Evolutionary conservation across 1,140 invertebrate species (phyloP).

Genomic region (Tetramorium simillimum): DNA sequence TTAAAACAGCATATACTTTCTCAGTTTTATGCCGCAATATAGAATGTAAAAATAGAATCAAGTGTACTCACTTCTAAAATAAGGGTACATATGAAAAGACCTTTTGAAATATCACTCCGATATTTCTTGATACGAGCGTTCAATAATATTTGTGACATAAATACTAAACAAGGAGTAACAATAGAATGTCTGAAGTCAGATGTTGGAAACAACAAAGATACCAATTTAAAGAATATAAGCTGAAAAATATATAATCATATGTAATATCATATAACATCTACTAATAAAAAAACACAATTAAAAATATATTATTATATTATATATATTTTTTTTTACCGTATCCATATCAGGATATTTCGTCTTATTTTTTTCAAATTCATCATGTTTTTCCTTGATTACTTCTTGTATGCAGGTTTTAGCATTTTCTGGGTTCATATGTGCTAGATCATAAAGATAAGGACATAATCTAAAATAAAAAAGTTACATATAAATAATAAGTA

Average conservation of each 20-base stretch:
- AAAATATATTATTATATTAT: too few species aligned
- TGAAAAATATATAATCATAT: constrained; percentile 79
- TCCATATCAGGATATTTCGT: constrained; percentile 90
- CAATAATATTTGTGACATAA: constrained; percentile 93
- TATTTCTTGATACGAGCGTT: constrained; percentile 87
- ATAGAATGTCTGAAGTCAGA: constrained; percentile 95
- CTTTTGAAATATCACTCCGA: constrained; percentile 89
- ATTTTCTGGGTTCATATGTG: constrained; percentile 89
- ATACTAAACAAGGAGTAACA: constrained; percentile 93
- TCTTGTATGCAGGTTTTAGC: constrained; percentile 88
- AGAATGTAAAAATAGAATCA: constrained; percentile 64
- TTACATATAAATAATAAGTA: constrained; percentile 41
- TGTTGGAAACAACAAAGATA: constrained; percentile 92
- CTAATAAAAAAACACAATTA: neutral
- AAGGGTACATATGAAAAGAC: constrained; percentile 91
- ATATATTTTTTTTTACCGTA: constrained; percentile 82
- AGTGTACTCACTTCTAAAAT: constrained; percentile 88
- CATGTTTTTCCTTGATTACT: constrained; percentile 91
- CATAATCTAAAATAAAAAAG: constrained; percentile 85
- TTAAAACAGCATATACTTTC: neutral
- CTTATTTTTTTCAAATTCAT: constrained; percentile 87
- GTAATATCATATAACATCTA: constrained; percentile 6
- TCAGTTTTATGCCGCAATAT: neutral
- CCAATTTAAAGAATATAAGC: constrained; percentile 93
- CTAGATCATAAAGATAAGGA: constrained; percentile 90